Conservation (phyloP, 2,113 vertebrate genomes). For the Progne subis region DNA sequence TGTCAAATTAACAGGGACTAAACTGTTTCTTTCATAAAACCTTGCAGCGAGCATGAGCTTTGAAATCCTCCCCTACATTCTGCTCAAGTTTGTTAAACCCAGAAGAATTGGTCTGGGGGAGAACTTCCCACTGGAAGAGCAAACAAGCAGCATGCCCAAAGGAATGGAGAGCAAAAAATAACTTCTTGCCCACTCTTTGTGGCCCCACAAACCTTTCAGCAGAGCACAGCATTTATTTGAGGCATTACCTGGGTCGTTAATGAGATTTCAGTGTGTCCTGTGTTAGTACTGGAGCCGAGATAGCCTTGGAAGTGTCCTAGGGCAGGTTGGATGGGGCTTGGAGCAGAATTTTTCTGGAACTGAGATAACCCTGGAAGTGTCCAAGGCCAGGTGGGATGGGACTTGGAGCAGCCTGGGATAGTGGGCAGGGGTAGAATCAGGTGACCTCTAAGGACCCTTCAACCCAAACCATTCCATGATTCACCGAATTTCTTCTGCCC, state of each 20-base stretch:
- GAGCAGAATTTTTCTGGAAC: not conserved
- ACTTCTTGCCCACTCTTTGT: not conserved
- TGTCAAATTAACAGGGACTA: not conserved
- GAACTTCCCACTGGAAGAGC: not conserved
- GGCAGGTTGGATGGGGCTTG: not conserved
- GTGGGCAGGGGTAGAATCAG: not conserved
- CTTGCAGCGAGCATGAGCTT: accelerated
- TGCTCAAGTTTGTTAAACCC: not conserved
- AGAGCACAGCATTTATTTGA: not conserved
- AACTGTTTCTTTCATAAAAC: not conserved
- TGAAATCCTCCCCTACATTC: not conserved
- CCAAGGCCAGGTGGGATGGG: not conserved
- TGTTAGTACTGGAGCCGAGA: not conserved
- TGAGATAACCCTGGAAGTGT: not conserved
- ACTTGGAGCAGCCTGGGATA: not conserved
- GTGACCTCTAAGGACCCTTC: not conserved
- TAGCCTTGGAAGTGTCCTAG: not conserved
- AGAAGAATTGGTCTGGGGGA: not conserved
- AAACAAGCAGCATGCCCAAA: not conserved
- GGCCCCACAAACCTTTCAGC: not conserved
- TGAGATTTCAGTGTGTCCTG: not conserved
- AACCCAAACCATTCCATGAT: not conserved
- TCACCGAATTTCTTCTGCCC: not conserved
- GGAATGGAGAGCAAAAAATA: not conserved
- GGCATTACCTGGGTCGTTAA: not conserved